Conservation (phyloP, 2,113 vertebrate genomes). For the Pterophyllum scalare region DNA sequence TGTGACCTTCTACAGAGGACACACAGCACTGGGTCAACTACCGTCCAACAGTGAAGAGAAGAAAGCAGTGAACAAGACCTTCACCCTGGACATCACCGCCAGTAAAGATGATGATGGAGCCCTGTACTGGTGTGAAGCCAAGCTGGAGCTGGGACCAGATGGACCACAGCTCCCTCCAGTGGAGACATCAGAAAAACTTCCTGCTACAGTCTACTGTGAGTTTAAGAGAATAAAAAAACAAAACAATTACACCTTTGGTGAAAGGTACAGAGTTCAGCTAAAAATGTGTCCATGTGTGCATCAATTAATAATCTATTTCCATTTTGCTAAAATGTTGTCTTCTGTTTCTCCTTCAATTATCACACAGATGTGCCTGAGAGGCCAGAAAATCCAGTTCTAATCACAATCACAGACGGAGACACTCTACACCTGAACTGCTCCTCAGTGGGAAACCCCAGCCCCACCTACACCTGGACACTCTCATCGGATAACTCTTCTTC, state of each 20-base stretch:
- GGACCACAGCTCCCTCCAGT: neutral
- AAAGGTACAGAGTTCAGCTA: neutral
- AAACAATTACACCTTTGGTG: too few species aligned
- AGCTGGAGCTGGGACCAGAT: constrained; percentile 46
- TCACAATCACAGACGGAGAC: neutral
- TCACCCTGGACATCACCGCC: too few species aligned
- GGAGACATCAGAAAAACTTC: neutral
- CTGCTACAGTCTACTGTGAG: constrained; percentile 58
- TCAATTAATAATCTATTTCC: too few species aligned
- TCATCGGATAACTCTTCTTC: fast-evolving
- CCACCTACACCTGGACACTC: constrained; percentile 34
- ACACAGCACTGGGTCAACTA: too few species aligned
- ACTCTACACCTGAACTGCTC: constrained; percentile 43
- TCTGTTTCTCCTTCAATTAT: neutral
- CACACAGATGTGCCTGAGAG: neutral
- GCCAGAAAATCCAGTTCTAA: fast-evolving
- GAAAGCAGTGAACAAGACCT: too few species aligned
- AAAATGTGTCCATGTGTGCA: neutral
- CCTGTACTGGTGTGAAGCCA: constrained; percentile 42
- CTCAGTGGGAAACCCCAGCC: constrained; percentile 48
- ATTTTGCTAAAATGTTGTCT: neutral
- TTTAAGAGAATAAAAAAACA: neutral
- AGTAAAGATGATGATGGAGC: constrained; percentile 34
- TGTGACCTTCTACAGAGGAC: too few species aligned
- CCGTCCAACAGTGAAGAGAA: too few species aligned